phyloP scores from a whole-genome alignment of 2,113 vertebrate species.

The Drymodes brunneopygia region DNA sequence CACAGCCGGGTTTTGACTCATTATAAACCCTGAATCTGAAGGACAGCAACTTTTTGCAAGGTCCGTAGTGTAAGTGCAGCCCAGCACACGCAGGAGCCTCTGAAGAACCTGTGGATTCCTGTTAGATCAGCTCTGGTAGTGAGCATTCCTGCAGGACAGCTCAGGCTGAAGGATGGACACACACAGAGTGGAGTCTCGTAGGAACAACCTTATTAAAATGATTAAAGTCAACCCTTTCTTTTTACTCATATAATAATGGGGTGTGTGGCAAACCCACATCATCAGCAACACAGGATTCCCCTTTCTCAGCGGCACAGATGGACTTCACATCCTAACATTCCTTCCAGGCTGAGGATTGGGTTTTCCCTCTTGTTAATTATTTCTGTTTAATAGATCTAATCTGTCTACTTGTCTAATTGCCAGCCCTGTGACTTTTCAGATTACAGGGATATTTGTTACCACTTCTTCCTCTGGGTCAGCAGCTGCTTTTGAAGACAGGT shows the following conservation, averaged over 20 bases:
- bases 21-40: neutral
- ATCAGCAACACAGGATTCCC: neutral
- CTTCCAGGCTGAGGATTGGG: neutral
- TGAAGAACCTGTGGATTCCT: neutral
- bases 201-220: neutral
- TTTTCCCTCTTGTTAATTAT: neutral
- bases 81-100: neutral
- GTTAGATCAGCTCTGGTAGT: neutral
- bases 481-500: neutral
- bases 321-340: neutral
- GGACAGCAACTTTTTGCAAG: accelerated
- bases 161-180: neutral
- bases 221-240: neutral
- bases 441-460: neutral
- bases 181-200: neutral
- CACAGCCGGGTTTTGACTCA: accelerated
- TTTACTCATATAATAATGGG: neutral
- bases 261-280: neutral
- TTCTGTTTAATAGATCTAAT: neutral
- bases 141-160: neutral
- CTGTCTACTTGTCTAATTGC: neutral
- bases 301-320: neutral
- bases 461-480: neutral
- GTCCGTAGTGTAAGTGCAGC: neutral
- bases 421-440: neutral